Evolutionary conservation across 2,113 vertebrate species (phyloP).

Genomic region (Melanotaenia duboulayi): DNA sequence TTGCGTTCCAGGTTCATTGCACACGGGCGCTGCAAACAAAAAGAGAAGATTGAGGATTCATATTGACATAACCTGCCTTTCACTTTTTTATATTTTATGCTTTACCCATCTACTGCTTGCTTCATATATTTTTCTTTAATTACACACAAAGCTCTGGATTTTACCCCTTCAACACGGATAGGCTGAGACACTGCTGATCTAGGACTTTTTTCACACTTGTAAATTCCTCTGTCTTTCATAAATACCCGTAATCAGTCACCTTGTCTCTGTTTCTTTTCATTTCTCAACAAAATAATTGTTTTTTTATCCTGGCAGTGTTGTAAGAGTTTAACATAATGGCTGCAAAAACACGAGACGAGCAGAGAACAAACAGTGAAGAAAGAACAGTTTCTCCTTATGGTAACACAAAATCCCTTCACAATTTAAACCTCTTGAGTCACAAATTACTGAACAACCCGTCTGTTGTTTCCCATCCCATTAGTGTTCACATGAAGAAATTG

Average conservation of each 20-base stretch:
- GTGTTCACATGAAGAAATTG: neutral
- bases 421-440: constrained; percentile 26
- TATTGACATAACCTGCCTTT: constrained; percentile 1
- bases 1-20: constrained; percentile 86
- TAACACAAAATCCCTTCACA: constrained; percentile 18
- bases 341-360: constrained; percentile 16
- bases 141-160: constrained; percentile 23
- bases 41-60: constrained; percentile 13
- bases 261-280: constrained; percentile 22
- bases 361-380: constrained; percentile 8
- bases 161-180: constrained; percentile 1
- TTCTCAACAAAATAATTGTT: constrained; percentile 39
- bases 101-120: neutral
- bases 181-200: constrained; percentile 29
- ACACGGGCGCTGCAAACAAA: constrained; percentile 73
- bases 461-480: constrained; percentile 47
- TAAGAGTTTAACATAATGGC: constrained; percentile 17
- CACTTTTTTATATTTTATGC: neutral
- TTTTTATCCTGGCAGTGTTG: constrained; percentile 23
- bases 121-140: constrained; percentile 8
- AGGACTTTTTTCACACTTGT: constrained; percentile 22
- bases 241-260: constrained; percentile 25
- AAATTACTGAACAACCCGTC: constrained; percentile 19
- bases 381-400: constrained; percentile 9
- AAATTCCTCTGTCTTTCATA: constrained; percentile 28